These are phyloP conservation scores for Oryzias javanicus DNA, from an alignment of 2,113 vertebrate genomes.

Conservation along the genomic window DNA sequence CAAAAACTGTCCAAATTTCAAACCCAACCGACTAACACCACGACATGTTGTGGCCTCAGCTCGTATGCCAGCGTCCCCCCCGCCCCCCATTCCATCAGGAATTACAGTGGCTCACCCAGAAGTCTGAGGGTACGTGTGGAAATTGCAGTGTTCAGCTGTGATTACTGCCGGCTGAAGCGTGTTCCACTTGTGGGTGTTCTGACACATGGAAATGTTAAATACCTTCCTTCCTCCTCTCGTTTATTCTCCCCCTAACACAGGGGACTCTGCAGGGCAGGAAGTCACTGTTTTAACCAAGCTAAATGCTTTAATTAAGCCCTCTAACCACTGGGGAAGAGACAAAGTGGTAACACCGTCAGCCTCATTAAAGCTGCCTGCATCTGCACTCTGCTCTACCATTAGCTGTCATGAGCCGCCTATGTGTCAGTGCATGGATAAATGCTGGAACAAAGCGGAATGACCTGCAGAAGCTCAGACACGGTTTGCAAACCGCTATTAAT, in stretches of 20 bases:
- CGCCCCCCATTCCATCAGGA: too few species aligned
- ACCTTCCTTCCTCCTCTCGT: slow-evolving; percentile 32
- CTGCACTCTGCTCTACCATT: slow-evolving; percentile 42
- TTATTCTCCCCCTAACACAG: slow-evolving; percentile 33
- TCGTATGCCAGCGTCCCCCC: too few species aligned
- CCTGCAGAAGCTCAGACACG: background rate
- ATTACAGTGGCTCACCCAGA: too few species aligned
- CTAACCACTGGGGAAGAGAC: slow-evolving; percentile 59
- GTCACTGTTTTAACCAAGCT: slow-evolving; percentile 54
- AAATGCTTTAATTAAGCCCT: slow-evolving; percentile 69
- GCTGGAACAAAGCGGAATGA: background rate
- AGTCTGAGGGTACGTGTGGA: slow-evolving; percentile 22
- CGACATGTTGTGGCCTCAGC: too few species aligned
- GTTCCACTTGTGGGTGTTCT: slow-evolving; percentile 39
- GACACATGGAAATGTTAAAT: slow-evolving; percentile 48
- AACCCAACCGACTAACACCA: too few species aligned
- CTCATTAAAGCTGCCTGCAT: slow-evolving; percentile 59
- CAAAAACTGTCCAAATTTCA: too few species aligned
- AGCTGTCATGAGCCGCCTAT: slow-evolving; percentile 8
- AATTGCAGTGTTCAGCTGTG: slow-evolving; percentile 54
- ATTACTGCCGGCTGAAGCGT: slow-evolving; percentile 25
- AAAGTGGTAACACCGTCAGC: slow-evolving; percentile 51
- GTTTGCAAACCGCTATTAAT: too few species aligned
- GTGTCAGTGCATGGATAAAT: slow-evolving; percentile 9
- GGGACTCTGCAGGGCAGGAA: slow-evolving; percentile 55